phyloP scores from a whole-genome alignment of 2,797 vertebrate species.

The Premnoplex brunnescens region DNA sequence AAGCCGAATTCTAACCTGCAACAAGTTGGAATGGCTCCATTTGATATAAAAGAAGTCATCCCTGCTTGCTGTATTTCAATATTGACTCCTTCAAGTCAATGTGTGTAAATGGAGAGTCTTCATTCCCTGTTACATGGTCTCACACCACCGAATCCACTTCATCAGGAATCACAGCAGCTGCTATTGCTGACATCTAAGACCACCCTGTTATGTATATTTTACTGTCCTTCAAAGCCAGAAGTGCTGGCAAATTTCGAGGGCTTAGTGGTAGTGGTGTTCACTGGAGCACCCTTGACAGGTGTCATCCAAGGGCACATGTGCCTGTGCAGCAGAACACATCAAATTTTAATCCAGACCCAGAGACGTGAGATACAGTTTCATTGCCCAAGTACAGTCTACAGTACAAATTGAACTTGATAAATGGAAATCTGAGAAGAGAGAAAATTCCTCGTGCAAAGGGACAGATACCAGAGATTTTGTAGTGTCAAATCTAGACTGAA shows the following conservation, averaged over 20 bases:
- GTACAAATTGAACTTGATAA: background rate
- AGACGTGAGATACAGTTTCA: background rate
- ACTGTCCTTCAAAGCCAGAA: background rate
- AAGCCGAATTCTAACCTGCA: background rate
- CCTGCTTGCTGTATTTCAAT: background rate
- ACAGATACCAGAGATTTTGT: background rate
- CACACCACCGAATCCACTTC: background rate
- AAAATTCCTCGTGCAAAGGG: background rate
- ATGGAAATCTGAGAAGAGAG: background rate
- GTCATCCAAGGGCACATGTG: background rate
- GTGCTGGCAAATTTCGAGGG: background rate
- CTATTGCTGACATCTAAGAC: background rate
- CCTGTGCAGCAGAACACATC: background rate
- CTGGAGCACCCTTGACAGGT: background rate
- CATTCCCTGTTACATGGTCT: background rate
- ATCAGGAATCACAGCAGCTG: background rate
- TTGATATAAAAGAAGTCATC: background rate
- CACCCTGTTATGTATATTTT: background rate
- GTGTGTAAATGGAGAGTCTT: background rate
- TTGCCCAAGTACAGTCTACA: background rate
- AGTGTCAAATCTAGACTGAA: background rate
- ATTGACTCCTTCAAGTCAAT: background rate
- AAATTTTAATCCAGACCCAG: background rate
- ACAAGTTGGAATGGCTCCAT: background rate
- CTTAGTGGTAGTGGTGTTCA: background rate